phyloP scores from a whole-genome alignment of 23 tunicate genomes.

The Diplosoma virens region DNA sequence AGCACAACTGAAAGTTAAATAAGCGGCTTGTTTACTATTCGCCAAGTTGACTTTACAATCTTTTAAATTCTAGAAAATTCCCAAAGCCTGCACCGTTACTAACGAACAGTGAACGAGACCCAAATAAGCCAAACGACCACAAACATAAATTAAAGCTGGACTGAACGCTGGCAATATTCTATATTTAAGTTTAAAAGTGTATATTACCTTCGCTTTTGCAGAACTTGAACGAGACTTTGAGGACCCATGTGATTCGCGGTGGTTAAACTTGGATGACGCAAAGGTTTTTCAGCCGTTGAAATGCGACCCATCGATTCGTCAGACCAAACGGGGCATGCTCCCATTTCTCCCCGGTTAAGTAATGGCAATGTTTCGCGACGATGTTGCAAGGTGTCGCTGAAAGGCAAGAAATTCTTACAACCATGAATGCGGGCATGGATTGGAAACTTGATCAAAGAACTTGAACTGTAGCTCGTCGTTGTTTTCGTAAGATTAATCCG shows the following conservation, averaged over 20 bases:
- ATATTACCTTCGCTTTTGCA: slow-evolving; percentile 77
- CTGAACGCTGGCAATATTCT: too few relatives aligned
- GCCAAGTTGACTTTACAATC: too few relatives aligned
- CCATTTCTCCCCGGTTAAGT: not conserved
- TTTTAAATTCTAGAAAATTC: too few relatives aligned
- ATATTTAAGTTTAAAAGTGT: too few relatives aligned
- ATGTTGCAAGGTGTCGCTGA: slow-evolving; percentile 12
- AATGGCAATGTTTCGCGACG: slow-evolving; percentile 38
- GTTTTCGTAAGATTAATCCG: too few relatives aligned
- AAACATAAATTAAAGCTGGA: too few relatives aligned
- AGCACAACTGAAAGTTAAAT: too few relatives aligned
- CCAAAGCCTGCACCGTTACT: too few relatives aligned
- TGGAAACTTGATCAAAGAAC: too few relatives aligned
- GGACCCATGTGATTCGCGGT: not conserved
- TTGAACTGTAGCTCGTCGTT: too few relatives aligned
- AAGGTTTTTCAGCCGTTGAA: slow-evolving; percentile 42
- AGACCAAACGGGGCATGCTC: slow-evolving; percentile 51
- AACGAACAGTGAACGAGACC: too few relatives aligned
- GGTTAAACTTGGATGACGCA: slow-evolving; percentile 63
- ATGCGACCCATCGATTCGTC: slow-evolving; percentile 59
- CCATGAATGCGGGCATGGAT: too few relatives aligned
- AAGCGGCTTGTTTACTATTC: not conserved
- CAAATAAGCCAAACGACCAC: not conserved
- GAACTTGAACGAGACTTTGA: slow-evolving; percentile 68
- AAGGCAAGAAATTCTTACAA: not conserved